Base-by-base conservation (phyloP, 2,888 invertebrate species). In the Dryobotodes eremita region DNA sequence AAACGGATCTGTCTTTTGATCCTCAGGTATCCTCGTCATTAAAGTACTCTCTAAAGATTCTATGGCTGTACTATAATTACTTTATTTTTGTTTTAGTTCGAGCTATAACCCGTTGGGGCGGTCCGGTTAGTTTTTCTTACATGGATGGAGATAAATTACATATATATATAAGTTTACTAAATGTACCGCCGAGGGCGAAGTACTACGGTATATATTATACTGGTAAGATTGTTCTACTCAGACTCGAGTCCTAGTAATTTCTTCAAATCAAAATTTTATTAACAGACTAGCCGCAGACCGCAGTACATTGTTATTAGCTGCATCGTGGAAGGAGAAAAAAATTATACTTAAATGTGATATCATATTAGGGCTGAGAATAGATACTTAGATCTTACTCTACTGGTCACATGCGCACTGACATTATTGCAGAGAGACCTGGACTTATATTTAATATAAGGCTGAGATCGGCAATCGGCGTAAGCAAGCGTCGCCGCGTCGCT, bases 81-180 rank as follows among this genome's bases (percentile, higher is more conserved):
- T 42, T 46, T 23, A 7, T 17, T 59, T 46, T 48, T 57, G 15
- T 64, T 79, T 78, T 17, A 77, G 79, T 8, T 17, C 46, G 4
- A 36, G 50, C 8, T n/a, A 0, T 3, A 6, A 0, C 0, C 3
- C 0, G 0, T 4, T 36, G 23, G 46, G 2, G 0, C 1, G 64
- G 20, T 36, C n/a, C 36, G 0, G 0, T 26, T 0, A 0, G 0
- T 15, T 26, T 48, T 78, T 0, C 0, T 17, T 78, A 55, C n/a
- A 17, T 0, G 4, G 0, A 17, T 8, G 0, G 0, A 0, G 46
- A 36, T 8, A 0, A 0, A 2, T 17, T 13, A 13, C 0, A 31
- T 0, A 13, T 48, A 6, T 0, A 36, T 0, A 13, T 77, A 17
- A 5, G 8, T 6, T 36, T 77, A 48, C 0, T 1, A 8, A 78